Evolutionary conservation across 1,140 invertebrate genomes (phyloP).

Genomic region (Antheraea mylitta): DNA sequence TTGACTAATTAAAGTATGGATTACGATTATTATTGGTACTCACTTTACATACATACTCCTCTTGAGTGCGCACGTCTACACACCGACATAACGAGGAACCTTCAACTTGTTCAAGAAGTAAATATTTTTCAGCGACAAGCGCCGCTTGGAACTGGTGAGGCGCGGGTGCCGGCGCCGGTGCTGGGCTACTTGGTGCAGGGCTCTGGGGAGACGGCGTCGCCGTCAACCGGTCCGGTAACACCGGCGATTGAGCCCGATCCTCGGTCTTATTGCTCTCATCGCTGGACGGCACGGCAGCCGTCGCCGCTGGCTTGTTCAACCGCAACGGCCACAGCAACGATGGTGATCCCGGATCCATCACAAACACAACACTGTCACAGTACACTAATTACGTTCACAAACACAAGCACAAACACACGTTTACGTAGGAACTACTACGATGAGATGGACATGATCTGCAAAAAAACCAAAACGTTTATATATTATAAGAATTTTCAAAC

Average conservation of each 20-base stretch:
- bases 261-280: slow-evolving; percentile 62
- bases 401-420: slow-evolving; percentile 68
- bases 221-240: slow-evolving; percentile 57
- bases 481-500: slow-evolving; percentile 55
- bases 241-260: slow-evolving; percentile 62
- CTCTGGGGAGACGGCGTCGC: slow-evolving; percentile 51
- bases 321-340: slow-evolving; percentile 69
- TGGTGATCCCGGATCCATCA: slow-evolving; percentile 76
- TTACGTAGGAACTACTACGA: slow-evolving; percentile 75
- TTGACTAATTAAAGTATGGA: too few relatives aligned
- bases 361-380: slow-evolving; percentile 67
- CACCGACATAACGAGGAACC: slow-evolving; percentile 87
- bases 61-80: slow-evolving; percentile 86
- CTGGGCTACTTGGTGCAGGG: slow-evolving; percentile 44
- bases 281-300: slow-evolving; percentile 35
- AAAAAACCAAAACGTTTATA: slow-evolving; percentile 46
- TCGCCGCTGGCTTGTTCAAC: slow-evolving; percentile 62
- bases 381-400: slow-evolving; percentile 67
- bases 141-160: slow-evolving; percentile 79
- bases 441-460: slow-evolving; percentile 77
- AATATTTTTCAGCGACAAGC: slow-evolving; percentile 86
- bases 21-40: slow-evolving; percentile 42
- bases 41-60: slow-evolving; percentile 92
- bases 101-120: slow-evolving; percentile 87
- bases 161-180: slow-evolving; percentile 50